A percentile compares a stretch with the other conserved stretches of the same genome.
Evolutionary conservation across 2,113 vertebrate genomes (phyloP).

Genomic region (Stomatorhinus ivindoensis): DNA sequence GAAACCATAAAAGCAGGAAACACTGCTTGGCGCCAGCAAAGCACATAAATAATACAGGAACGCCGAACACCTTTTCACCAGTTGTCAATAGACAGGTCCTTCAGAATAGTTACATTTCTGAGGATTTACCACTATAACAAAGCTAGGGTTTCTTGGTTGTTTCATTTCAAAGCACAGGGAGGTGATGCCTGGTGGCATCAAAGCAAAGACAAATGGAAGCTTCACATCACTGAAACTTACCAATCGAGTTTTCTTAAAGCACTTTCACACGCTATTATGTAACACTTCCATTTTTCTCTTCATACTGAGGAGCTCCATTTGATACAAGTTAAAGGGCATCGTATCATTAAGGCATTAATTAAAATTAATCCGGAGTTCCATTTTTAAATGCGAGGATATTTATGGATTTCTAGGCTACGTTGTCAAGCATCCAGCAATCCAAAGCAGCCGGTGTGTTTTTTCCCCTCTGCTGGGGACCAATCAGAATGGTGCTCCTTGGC

Average conservation of each 20-base stretch:
- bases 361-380: slow-evolving; percentile 37
- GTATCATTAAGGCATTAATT: slow-evolving; percentile 43
- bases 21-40: background rate
- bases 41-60: background rate
- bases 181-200: background rate
- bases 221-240: slow-evolving; percentile 16
- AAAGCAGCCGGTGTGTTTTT: background rate
- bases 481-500: slow-evolving; percentile 32
- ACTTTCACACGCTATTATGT: slow-evolving; percentile 18
- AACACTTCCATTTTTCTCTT: slow-evolving; percentile 31
- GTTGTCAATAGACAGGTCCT: background rate
- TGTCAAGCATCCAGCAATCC: slow-evolving; percentile 37
- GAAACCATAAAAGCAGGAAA: background rate
- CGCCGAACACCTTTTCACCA: background rate
- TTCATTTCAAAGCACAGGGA: background rate
- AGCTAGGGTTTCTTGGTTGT: background rate
- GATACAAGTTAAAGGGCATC: slow-evolving; percentile 35
- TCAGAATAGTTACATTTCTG: background rate
- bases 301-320: slow-evolving; percentile 32
- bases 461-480: slow-evolving; percentile 37
- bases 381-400: slow-evolving; percentile 37
- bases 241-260: background rate
- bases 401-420: slow-evolving; percentile 48
- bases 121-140: background rate
- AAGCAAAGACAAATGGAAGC: background rate